These are phyloP conservation scores for Bovichtus variegatus DNA, from an alignment of 2,797 vertebrate genomes.

Conservation along the genomic window DNA sequence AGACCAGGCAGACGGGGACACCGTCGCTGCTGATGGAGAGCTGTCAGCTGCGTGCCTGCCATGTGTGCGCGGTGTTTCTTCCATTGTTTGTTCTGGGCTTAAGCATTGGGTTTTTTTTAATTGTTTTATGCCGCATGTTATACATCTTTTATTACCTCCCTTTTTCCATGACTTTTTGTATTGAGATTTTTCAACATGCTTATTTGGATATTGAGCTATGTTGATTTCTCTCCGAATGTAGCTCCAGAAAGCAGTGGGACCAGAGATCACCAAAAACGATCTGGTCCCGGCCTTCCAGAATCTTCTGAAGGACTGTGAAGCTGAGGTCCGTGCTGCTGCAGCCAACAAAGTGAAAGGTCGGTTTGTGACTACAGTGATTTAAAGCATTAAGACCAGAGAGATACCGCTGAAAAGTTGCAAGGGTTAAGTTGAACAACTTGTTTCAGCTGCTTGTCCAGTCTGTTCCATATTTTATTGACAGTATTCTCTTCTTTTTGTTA, in stretches of 20 bases:
- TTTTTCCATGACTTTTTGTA: background rate
- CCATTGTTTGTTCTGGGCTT: too few relatives aligned
- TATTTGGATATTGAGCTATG: background rate
- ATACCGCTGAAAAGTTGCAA: background rate
- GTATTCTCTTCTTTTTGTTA: constrained; percentile 40
- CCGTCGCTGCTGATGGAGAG: too few relatives aligned
- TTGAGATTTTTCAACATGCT: background rate
- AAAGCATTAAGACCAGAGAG: background rate
- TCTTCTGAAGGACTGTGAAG: constrained; percentile 91
- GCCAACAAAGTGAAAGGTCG: constrained; percentile 92
- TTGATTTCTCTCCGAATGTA: constrained; percentile 51
- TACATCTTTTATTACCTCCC: too few relatives aligned
- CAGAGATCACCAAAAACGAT: constrained; percentile 92
- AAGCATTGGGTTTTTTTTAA: too few relatives aligned
- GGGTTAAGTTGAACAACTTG: background rate
- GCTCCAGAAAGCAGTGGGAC: constrained; percentile 91
- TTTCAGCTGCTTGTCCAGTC: background rate
- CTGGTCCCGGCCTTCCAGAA: constrained; percentile 91
- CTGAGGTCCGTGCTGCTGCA: constrained; percentile 89
- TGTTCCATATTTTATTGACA: background rate
- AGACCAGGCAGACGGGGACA: too few relatives aligned
- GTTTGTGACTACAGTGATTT: background rate
- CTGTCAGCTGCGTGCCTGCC: too few relatives aligned
- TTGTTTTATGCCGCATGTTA: too few relatives aligned
- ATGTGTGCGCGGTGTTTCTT: too few relatives aligned